phyloP scores from a whole-genome alignment of 2,113 vertebrate species.

The Triplophysa rosa region DNA sequence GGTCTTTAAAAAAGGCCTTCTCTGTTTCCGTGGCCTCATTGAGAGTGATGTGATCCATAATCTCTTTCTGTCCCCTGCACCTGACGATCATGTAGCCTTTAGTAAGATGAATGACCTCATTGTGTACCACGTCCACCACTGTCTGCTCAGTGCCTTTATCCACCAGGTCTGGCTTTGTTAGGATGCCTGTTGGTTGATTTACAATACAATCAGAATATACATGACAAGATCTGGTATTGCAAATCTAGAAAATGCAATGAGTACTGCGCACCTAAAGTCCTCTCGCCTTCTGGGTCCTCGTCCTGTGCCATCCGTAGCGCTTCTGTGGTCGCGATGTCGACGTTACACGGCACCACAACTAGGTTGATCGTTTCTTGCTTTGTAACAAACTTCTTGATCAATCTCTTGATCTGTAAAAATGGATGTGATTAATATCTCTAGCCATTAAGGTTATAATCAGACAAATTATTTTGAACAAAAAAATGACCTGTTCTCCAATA shows the following conservation, averaged over 20 bases:
- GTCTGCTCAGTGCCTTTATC: slow-evolving; percentile 81
- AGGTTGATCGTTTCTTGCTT: slow-evolving; percentile 85
- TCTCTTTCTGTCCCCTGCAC: slow-evolving; percentile 85
- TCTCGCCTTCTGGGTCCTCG: slow-evolving; percentile 83
- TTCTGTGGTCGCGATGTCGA: slow-evolving; percentile 92
- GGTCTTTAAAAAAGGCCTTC: slow-evolving; percentile 77
- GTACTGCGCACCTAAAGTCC: slow-evolving; percentile 80
- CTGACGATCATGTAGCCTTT: slow-evolving; percentile 92
- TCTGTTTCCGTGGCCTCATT: slow-evolving; percentile 76
- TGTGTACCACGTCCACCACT: slow-evolving; percentile 74
- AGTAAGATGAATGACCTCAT: slow-evolving; percentile 75
- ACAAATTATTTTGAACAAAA: no score
- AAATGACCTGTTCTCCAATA: slow-evolving; percentile 80
- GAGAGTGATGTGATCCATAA: slow-evolving; percentile 71
- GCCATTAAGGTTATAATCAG: no score
- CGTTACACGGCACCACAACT: slow-evolving; percentile 86
- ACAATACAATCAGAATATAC: neutral
- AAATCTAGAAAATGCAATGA: neutral
- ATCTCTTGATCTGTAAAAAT: slow-evolving; percentile 76
- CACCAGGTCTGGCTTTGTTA: slow-evolving; percentile 89
- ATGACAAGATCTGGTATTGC: neutral
- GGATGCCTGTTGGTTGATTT: slow-evolving; percentile 73
- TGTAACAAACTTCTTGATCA: slow-evolving; percentile 79
- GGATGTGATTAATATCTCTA: neutral
- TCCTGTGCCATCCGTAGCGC: slow-evolving; percentile 87